A percentile compares a stretch with the other conserved stretches of the same genome.
phyloP scores from a whole-genome alignment of 2,888 invertebrate species.

The Cephus pygmeus region DNA sequence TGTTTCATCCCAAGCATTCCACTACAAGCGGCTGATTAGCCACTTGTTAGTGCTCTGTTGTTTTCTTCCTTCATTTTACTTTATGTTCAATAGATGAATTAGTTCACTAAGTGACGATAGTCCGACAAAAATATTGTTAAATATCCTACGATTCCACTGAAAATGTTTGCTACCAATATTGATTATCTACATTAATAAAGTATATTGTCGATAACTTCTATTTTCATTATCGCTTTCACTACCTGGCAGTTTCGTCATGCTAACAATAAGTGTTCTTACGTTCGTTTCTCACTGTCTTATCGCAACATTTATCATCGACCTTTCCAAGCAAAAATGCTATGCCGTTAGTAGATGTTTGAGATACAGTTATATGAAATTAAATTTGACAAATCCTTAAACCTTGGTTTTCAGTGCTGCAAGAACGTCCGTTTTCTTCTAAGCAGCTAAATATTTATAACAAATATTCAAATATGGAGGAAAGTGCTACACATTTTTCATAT shows the following conservation, averaged over 20 bases:
- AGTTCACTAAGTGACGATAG: not conserved
- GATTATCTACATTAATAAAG: constrained; percentile 47
- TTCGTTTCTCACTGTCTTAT: not conserved
- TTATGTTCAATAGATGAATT: not conserved
- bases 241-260: not conserved
- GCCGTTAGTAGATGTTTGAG: not conserved
- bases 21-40: constrained; percentile 34
- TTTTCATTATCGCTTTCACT: not conserved
- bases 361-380: not conserved
- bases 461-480: not conserved
- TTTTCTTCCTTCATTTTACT: not conserved
- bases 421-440: not conserved
- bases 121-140: not conserved
- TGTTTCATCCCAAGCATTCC: constrained; percentile 52
- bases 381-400: not conserved
- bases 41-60: not conserved
- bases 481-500: not conserved
- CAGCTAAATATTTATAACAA: not conserved
- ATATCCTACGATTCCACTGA: not conserved
- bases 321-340: not conserved
- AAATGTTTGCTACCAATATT: constrained; percentile 47
- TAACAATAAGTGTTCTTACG: not conserved
- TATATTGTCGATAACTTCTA: constrained; percentile 40
- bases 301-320: not conserved
- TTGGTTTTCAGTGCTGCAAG: too few species aligned